phyloP scores from a whole-genome alignment of 2,113 vertebrate species.

The Saguinus midas region DNA sequence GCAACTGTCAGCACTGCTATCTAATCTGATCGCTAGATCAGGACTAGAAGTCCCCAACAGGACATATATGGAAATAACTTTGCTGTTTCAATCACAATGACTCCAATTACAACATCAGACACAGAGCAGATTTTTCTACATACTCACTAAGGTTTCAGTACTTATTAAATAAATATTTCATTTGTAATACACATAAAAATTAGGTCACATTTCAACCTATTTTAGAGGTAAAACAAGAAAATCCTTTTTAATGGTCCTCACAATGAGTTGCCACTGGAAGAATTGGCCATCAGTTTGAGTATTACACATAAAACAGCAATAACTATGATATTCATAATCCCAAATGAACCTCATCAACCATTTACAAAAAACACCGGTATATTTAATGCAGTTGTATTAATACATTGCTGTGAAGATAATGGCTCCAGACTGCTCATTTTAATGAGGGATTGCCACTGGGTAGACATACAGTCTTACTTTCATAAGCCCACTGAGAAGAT shows the following conservation, averaged over 20 bases:
- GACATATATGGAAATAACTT: not conserved
- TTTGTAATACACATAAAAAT: conserved; percentile 24
- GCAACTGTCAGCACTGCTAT: not conserved
- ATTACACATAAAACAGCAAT: conserved; percentile 66
- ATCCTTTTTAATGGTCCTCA: conserved; percentile 16
- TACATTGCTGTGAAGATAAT: conserved; percentile 52
- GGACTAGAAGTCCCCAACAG: not conserved
- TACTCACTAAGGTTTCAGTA: not conserved
- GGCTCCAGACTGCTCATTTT: conserved; percentile 42
- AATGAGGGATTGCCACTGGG: conserved; percentile 50
- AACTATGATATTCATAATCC: conserved; percentile 66
- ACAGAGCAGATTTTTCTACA: not conserved
- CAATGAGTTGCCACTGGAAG: conserved; percentile 13
- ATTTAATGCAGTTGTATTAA: conserved; percentile 59
- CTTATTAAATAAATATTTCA: conserved; percentile 3
- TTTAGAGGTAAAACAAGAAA: not conserved
- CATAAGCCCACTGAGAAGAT: conserved; percentile 39
- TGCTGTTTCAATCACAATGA: not conserved
- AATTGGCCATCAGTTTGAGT: conserved; percentile 48
- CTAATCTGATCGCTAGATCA: not conserved
- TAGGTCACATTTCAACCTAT: conserved; percentile 32
- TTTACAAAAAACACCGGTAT: conserved; percentile 57
- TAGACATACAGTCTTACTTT: conserved; percentile 38
- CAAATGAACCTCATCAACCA: conserved; percentile 60
- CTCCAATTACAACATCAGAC: not conserved